Base-by-base conservation (phyloP, 2,888 invertebrate genomes). In the Ellobium chinense region DNA sequence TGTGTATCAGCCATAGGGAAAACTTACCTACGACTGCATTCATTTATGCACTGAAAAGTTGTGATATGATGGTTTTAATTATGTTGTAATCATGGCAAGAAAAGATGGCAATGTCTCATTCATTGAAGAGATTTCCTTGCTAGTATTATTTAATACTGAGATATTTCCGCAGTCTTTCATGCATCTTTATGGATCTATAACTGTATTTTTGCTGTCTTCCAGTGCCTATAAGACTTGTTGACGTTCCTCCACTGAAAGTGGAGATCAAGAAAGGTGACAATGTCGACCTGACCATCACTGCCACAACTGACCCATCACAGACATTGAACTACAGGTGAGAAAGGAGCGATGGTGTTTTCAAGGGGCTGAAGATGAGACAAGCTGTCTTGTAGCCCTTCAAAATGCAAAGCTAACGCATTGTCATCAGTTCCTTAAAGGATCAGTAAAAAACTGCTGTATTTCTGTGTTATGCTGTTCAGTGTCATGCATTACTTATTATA, bases 211-310 rank as follows among this genome's bases (percentile, higher is more conserved):
- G 7, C 18, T 56, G 39, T 66, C 24, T 83, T 81, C 36, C 78
- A 84, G 84, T 81, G 68, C 82, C 82, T 0, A 84, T 84, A 29
- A 74, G 12, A n/a, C 46, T 84, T 1, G 54, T 34, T 39, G 81
- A 63, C 77, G 76, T 63, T 73, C 82, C 74, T 79, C 72, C 27
- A 69, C 69, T 31, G 66, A 73, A 31, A 5, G 83, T 83, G 69
- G 63, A 56, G 34, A 80, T 84, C 36, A 37, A 54, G 18, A 66
- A 78, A 37, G 85, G 83, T 0, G 82, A 85, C 24, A 65, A 70
- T 5, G 78, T 85, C 9, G 74, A 85, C 62, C 56, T 85, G 79
- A 85, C 85, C 0, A 75, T 85, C 21, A 68, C 27, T 14, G 85
- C 83, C 31, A 74, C 34, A 1, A 66, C 76, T 0, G 83, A 84